Percentiles rank a stretch among this genome's conserved stretches.
phyloP scores from a whole-genome alignment of 2,113 vertebrate species.

The Plotosus lineatus region DNA sequence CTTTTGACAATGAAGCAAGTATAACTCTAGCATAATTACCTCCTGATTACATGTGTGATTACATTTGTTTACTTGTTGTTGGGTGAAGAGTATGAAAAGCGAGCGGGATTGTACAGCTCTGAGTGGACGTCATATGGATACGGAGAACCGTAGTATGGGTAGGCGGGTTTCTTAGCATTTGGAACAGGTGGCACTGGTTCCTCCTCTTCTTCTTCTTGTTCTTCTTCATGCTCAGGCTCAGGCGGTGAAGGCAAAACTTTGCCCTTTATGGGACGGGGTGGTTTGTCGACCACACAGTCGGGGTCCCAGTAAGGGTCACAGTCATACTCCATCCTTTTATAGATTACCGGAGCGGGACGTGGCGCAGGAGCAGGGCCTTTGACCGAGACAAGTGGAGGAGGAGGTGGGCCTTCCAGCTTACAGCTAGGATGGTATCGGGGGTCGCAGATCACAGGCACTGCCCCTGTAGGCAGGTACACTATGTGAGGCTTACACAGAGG shows the following conservation, averaged over 20 bases:
- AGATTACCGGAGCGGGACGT: conserved; percentile 54
- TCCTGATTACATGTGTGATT: neutral
- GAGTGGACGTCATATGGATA: conserved; percentile 64
- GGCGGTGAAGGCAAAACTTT: conserved; percentile 54
- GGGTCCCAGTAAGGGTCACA: conserved; percentile 81
- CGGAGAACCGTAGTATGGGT: conserved; percentile 58
- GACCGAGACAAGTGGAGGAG: conserved; percentile 46
- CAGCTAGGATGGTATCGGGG: conserved; percentile 74
- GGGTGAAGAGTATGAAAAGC: conserved; percentile 68
- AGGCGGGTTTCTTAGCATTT: conserved; percentile 58
- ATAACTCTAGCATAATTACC: neutral
- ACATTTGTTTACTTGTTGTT: conserved; percentile 33
- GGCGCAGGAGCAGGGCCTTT: conserved; percentile 46
- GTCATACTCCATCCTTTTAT: conserved; percentile 75
- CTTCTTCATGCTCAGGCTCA: conserved; percentile 53
- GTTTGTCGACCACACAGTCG: conserved; percentile 74
- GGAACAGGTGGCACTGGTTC: conserved; percentile 58
- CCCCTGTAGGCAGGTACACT: conserved; percentile 73
- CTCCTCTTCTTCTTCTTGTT: conserved; percentile 58
- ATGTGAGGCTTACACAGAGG: conserved; percentile 78
- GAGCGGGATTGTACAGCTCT: conserved; percentile 68
- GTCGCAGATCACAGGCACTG: conserved; percentile 74
- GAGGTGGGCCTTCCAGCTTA: conserved; percentile 52
- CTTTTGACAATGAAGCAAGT: neutral
- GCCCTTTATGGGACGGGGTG: conserved; percentile 66